Conservation (phyloP, 2,888 invertebrate species). For the Theretra japonica region DNA sequence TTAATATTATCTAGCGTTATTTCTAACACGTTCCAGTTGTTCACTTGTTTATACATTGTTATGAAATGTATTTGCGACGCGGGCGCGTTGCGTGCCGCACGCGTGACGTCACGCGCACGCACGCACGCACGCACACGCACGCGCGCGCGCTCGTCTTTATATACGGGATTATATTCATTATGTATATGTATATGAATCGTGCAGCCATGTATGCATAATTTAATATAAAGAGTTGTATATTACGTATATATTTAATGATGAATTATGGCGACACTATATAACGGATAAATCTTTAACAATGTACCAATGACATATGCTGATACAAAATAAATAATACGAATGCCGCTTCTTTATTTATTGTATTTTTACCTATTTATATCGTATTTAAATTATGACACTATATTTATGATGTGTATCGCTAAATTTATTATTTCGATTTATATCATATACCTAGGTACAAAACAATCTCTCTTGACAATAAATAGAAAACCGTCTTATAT, state of each 20-base stretch:
- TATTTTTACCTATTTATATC: conserved; percentile 54
- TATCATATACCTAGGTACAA: conserved; percentile 26
- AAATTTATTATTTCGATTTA: conserved; percentile 25
- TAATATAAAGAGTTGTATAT: conserved; percentile 81
- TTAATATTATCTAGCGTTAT: conserved; percentile 79
- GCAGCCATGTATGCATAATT: conserved; percentile 79
- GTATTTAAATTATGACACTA: conserved; percentile 20
- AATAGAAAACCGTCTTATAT: conserved; percentile 26
- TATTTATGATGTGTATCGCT: conserved; percentile 12
- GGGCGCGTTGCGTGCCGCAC: not conserved
- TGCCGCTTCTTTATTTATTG: conserved; percentile 83
- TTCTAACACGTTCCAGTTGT: conserved; percentile 81
- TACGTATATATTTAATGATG: conserved; percentile 72
- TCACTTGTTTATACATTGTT: conserved; percentile 84
- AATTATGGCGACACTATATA: conserved; percentile 74
- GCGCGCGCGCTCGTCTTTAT: conserved; percentile 18
- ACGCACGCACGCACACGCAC: not conserved
- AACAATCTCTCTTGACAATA: conserved; percentile 26
- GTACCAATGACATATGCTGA: conserved; percentile 84
- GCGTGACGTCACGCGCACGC: not conserved
- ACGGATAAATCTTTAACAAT: conserved; percentile 79
- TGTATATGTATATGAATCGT: conserved; percentile 82
- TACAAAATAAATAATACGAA: conserved; percentile 82
- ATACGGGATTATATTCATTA: conserved; percentile 67
- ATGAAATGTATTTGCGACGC: conserved; percentile 64